Evolutionary conservation across 2,888 invertebrate species (phyloP).

Genomic region (Mimachlamys varia): DNA sequence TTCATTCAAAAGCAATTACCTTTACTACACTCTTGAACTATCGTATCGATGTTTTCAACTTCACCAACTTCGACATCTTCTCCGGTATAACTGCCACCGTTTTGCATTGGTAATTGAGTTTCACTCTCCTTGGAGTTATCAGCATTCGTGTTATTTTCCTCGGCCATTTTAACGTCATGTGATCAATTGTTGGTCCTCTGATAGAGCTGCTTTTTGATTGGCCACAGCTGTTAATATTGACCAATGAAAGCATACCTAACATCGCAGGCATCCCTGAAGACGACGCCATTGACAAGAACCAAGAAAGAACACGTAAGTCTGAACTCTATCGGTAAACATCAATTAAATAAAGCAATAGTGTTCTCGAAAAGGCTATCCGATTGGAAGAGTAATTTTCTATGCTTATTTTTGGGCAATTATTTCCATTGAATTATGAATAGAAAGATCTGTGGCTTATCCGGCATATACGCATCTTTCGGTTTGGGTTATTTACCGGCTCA

Average conservation of each 20-base stretch:
- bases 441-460: background rate
- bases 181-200: conserved; percentile 38
- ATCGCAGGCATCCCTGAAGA: background rate
- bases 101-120: conserved; percentile 49
- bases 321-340: background rate
- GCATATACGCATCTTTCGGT: background rate
- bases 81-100: conserved; percentile 46
- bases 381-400: background rate
- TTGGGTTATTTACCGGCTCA: no score
- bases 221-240: background rate
- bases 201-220: background rate
- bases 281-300: background rate
- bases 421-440: background rate
- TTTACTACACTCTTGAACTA: conserved; percentile 55
- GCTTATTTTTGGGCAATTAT: background rate
- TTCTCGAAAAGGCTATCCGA: background rate
- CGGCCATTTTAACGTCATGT: conserved; percentile 63
- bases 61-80: conserved; percentile 38
- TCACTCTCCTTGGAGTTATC: conserved; percentile 47
- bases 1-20: conserved; percentile 41
- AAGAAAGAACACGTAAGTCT: background rate
- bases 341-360: background rate
- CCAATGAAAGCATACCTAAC: background rate
- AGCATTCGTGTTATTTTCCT: conserved; percentile 45
- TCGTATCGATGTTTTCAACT: conserved; percentile 46